Evolutionary conservation across 2,888 invertebrate genomes (phyloP), one percentile per base, ranked within the genome.

Genomic region (Hylaea fasciaria): DNA sequence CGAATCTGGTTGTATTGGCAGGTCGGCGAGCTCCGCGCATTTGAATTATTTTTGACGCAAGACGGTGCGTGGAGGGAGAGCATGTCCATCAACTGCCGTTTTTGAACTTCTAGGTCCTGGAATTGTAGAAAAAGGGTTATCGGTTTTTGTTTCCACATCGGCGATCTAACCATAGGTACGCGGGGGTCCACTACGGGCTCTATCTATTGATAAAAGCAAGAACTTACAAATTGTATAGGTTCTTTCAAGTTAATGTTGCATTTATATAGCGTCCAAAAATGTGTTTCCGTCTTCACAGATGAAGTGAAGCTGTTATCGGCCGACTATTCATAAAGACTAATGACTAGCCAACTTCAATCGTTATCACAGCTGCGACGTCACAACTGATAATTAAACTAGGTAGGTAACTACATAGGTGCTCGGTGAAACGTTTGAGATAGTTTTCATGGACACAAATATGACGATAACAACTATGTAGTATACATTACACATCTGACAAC

Each of bases 61-160:
- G 94, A 94, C 0, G 96, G 94, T 41, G 94, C 93, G 85, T 97
- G 97, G 13, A 94, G 87, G 53, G 95, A 94, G 71, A 97, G 87
- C 95, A 97, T 96, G 72, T 97, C 96, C 74, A 95, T 93, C 60
- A 98, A 91, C 78, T 95, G 94, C 67, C 95, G 94, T 76, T 95
- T 94, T 81, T 97, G 96, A 54, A 94, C 95, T 88, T 97, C 96
- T 77, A 97, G 90, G 75, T 95, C 95, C 87, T 96, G 95, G 44
- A 87, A 89, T 64, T 51, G 63, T 61, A 60, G 50, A 59, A 43
- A 67, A 39, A 50, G 51, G 32, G 5, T 12, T 2, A 22, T 22
- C 2, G 22, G 22, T 22, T 22, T 22, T 22, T 2, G 17, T 8
- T 16, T 17, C 17, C 16, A 17, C n/a, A n/a, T n/a, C n/a, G n/a